A percentile compares a stretch with the other conserved stretches of the same genome.
These are phyloP conservation scores for Agelaius phoeniceus DNA, from an alignment of 2,113 vertebrate genomes.

Conservation along the genomic window DNA sequence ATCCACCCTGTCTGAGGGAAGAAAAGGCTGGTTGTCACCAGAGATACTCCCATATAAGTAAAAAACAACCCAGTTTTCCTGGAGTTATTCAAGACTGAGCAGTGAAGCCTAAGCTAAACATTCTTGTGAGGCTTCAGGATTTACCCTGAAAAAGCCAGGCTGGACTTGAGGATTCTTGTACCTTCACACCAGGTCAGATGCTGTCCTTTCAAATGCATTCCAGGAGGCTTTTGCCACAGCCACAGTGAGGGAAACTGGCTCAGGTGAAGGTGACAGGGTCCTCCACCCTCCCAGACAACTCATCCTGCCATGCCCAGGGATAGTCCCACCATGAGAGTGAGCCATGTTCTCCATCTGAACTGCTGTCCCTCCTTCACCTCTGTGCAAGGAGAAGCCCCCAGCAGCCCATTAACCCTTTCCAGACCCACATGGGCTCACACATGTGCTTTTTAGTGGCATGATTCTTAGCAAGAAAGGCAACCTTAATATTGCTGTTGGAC, in stretches of 20 bases:
- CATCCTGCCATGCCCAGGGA: rapidly evolving
- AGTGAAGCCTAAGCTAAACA: not conserved
- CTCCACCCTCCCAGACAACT: not conserved
- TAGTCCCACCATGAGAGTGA: not conserved
- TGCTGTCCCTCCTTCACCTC: not conserved
- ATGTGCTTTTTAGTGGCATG: constrained; percentile 24
- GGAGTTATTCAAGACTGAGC: not conserved
- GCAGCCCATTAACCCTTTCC: constrained; percentile 49
- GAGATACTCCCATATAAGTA: not conserved
- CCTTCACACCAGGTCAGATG: not conserved
- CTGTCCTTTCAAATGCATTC: not conserved
- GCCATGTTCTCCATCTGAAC: not conserved
- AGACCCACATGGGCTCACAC: not conserved
- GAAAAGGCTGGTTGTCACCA: not conserved
- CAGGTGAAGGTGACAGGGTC: not conserved
- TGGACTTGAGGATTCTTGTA: not conserved
- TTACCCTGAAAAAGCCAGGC: not conserved
- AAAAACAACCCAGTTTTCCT: not conserved
- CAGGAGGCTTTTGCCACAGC: not conserved
- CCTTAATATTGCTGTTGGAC: constrained; percentile 31
- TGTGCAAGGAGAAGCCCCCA: not conserved
- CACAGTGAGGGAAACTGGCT: not conserved
- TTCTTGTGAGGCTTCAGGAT: not conserved
- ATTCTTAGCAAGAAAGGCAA: constrained; percentile 31
- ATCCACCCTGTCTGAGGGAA: not conserved